Conservation (phyloP, 2,113 vertebrate species). For the Meriones unguiculatus region DNA sequence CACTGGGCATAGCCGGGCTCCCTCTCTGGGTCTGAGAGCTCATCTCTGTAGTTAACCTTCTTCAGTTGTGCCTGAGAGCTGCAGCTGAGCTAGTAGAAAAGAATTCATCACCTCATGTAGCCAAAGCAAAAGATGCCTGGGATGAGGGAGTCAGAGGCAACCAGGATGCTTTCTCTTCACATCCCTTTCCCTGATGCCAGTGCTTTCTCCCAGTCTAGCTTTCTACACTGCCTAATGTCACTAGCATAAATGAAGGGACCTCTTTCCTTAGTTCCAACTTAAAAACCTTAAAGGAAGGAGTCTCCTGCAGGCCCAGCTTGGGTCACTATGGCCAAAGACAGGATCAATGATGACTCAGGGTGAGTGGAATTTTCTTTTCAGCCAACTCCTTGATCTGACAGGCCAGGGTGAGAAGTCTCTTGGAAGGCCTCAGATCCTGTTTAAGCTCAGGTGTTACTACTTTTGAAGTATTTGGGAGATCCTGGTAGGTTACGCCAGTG, state of each 20-base stretch:
- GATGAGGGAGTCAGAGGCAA: rapidly evolving
- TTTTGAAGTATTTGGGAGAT: background rate
- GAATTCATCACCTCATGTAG: background rate
- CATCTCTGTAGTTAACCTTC: background rate
- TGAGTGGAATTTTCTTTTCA: background rate
- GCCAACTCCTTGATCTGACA: background rate
- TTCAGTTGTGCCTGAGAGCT: background rate
- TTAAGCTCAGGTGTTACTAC: background rate
- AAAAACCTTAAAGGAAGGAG: background rate
- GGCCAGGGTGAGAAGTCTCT: background rate
- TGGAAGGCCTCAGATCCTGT: background rate
- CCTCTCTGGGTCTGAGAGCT: background rate
- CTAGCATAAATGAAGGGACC: background rate
- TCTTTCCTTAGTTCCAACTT: background rate
- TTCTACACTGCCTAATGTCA: background rate
- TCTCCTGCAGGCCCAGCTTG: background rate
- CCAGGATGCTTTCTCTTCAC: background rate
- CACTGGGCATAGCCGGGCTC: background rate
- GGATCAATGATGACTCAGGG: background rate
- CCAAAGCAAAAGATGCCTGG: background rate
- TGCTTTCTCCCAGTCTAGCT: background rate
- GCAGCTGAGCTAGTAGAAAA: background rate
- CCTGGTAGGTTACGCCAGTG: background rate
- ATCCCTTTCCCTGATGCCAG: too few species aligned
- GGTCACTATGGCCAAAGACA: background rate